These are phyloP conservation scores for Neopelma chrysocephalum DNA, from an alignment of 2,797 vertebrate species.

Conservation along the genomic window DNA sequence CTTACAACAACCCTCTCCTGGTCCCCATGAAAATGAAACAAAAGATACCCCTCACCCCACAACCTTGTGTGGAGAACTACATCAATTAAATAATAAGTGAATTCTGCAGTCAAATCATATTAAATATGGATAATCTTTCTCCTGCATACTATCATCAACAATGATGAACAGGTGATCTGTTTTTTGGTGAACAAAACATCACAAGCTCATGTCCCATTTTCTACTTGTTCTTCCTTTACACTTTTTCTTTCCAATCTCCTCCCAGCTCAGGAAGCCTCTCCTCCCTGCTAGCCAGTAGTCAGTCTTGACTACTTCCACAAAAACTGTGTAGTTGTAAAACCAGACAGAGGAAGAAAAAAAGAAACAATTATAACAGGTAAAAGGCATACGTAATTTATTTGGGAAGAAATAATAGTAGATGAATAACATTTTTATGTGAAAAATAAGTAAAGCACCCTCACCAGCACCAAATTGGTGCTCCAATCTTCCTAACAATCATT, in stretches of 20 bases:
- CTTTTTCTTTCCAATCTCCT: not conserved
- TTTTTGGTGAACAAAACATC: not conserved
- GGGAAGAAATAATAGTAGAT: not conserved
- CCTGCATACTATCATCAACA: not conserved
- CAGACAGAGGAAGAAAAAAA: not conserved
- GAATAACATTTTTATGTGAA: not conserved
- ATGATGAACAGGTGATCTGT: not conserved
- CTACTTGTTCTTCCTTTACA: not conserved
- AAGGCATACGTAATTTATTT: not conserved
- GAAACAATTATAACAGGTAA: rapidly evolving
- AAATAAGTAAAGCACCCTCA: not conserved
- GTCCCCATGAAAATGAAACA: not conserved
- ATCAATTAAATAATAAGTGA: not conserved
- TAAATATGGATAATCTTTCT: not conserved
- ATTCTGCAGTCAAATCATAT: not conserved
- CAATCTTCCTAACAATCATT: not conserved
- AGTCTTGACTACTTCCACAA: not conserved
- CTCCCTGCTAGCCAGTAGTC: not conserved
- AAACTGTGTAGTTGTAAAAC: not conserved
- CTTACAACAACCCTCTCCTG: not conserved
- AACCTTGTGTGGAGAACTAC: not conserved
- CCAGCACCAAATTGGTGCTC: not conserved
- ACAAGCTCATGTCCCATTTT: not conserved
- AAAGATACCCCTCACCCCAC: not conserved
- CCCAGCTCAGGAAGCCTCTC: not conserved